A percentile compares a stretch with the other conserved stretches of the same genome.
phyloP scores from a whole-genome alignment of 1,140 invertebrate species.

The Drusus annulatus region DNA sequence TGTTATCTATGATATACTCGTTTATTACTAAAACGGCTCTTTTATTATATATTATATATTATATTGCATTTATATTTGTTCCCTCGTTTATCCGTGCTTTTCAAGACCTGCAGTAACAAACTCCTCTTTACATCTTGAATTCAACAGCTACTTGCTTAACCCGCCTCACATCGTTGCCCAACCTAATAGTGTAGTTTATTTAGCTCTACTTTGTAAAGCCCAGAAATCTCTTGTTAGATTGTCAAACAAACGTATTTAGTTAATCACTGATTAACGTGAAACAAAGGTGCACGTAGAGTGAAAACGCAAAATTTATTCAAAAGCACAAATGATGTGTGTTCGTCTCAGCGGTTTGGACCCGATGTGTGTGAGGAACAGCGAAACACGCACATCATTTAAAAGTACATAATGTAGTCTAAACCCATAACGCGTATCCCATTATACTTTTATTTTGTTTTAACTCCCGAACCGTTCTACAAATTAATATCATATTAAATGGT shows the following conservation, averaged over 20 bases:
- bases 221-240: neutral
- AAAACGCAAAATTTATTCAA: too few species aligned
- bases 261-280: neutral
- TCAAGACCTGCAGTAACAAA: too few species aligned
- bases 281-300: neutral
- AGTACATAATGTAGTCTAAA: constrained; percentile 28
- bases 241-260: neutral
- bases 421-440: constrained; percentile 38
- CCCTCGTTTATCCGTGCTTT: too few species aligned
- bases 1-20: too few species aligned
- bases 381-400: constrained; percentile 38
- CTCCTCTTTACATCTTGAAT: too few species aligned
- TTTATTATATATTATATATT: too few species aligned
- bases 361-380: constrained; percentile 11
- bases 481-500: constrained; percentile 46
- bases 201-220: too few species aligned
- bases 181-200: too few species aligned
- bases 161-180: too few species aligned
- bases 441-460: constrained; percentile 47
- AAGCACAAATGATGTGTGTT: neutral
- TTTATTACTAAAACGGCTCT: too few species aligned
- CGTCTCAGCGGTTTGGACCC: neutral
- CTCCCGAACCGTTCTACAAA: constrained; percentile 32
- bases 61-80: too few species aligned
- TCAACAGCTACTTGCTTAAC: too few species aligned